Evolutionary conservation across 1,140 invertebrate species (phyloP), one percentile per base, ranked within the genome.

Genomic region (Stratiolaelaps scimitus): DNA sequence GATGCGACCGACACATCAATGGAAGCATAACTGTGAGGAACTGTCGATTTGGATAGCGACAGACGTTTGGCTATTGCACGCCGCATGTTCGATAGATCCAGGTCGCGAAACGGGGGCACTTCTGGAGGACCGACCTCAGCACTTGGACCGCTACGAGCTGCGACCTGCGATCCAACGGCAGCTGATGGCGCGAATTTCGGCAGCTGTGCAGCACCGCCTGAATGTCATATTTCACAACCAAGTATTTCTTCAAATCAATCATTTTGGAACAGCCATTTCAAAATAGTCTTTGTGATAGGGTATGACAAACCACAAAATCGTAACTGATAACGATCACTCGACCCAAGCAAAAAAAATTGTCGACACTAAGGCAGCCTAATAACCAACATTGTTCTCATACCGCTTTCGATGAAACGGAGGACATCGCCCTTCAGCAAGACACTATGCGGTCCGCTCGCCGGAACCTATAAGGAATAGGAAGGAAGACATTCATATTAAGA

Each of bases 1-100:
- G 76, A 75, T 71, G 82, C 78, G 29, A 83, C 74, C 64, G 75
- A 72, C 66, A 81, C 78, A 70, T 83, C 79, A 43, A 79, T 72
- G 6, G 77, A 79, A 43, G 81, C 75, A 72, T 85, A 85, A 66
- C 82, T 82, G 72, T 84, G 83, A 44, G 83, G 82, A 67, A 84
- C 82, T 2, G 76, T 81, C 67, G 76, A 71, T 72, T 85, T 85
- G 23, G 83, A 84, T 69, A 81, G 72, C 26, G 77, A 74, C 17
- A 85, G 72, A 68, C 83, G 72, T 69, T 81, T 81, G 20, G 82
- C 83, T 71, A 83, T 80, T 7, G 75, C 76, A 67, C 68, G 71
- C 65, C 76, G 68, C 74, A 78, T 77, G 66, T 70, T 76, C 5
- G 73, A 74, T n/a, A 77, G 43, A 30, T 76, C 75, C n/a, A 77